A percentile compares a stretch with the other conserved stretches of the same genome.
phyloP scores from a whole-genome alignment of 1,140 invertebrate species.

The Microplitis demolitor region DNA sequence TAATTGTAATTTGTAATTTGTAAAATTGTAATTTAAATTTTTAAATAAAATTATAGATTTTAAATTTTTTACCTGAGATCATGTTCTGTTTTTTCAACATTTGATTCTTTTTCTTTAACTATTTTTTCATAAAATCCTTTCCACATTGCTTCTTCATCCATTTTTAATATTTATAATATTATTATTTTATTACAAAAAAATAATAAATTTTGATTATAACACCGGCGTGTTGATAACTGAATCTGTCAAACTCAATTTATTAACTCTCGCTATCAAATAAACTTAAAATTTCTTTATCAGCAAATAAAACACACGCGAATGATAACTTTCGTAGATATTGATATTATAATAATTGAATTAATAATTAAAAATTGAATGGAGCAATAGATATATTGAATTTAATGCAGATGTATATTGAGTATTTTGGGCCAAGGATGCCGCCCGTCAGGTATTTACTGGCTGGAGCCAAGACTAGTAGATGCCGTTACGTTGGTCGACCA shows the following conservation, averaged over 20 bases:
- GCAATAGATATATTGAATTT: background rate
- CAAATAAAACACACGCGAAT: background rate
- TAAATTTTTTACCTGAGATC: slow-evolving; percentile 64
- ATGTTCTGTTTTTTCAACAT: slow-evolving; percentile 65
- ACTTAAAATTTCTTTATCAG: no score
- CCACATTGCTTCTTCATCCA: slow-evolving; percentile 75
- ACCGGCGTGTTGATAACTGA: background rate
- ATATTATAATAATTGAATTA: background rate
- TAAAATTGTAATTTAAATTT: background rate
- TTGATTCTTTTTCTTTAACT: slow-evolving; percentile 65
- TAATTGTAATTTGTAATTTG: no score
- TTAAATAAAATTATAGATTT: background rate
- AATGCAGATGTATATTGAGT: background rate
- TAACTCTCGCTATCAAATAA: no score
- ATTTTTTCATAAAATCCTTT: slow-evolving; percentile 71
- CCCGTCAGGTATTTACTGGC: slow-evolving; percentile 33
- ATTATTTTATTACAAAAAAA: background rate
- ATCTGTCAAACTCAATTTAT: no score
- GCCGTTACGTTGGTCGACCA: slow-evolving; percentile 26
- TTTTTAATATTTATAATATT: slow-evolving; percentile 31
- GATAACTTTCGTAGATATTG: no score
- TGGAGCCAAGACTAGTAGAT: slow-evolving; percentile 21
- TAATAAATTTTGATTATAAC: background rate
- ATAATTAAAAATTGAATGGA: background rate
- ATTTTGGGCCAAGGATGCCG: slow-evolving; percentile 31